A percentile compares a stretch with the other conserved stretches of the same genome.
Conservation (phyloP, 2,113 vertebrate genomes). For the Anser brachyrhynchus region DNA sequence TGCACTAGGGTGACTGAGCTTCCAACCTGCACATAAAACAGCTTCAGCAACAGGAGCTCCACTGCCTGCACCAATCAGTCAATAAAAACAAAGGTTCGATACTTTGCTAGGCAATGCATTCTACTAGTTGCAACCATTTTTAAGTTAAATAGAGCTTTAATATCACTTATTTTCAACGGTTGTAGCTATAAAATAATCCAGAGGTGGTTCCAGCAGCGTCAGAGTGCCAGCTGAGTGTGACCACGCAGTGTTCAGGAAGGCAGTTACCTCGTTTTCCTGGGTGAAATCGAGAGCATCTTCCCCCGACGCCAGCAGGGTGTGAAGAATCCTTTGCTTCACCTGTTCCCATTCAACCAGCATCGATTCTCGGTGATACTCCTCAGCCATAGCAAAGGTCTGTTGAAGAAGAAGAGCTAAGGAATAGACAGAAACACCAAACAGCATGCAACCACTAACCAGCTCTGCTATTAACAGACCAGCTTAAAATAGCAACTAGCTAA, state of each 20-base stretch:
- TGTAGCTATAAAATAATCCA: background rate
- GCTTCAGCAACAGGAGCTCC: background rate
- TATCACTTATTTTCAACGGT: background rate
- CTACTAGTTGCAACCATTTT: background rate
- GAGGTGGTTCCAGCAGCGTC: background rate
- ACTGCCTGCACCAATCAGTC: background rate
- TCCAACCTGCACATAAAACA: background rate
- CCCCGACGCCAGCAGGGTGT: constrained; percentile 93
- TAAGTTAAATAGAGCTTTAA: background rate
- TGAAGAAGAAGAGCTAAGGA: background rate
- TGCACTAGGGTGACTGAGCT: background rate
- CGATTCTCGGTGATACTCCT: constrained; percentile 96
- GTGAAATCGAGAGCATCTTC: constrained; percentile 97
- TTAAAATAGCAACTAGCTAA: background rate
- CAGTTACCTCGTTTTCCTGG: constrained; percentile 92
- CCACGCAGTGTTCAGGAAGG: background rate
- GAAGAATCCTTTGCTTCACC: constrained; percentile 96
- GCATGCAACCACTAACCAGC: background rate
- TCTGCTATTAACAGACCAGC: background rate
- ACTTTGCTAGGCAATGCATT: background rate
- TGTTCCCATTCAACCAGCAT: constrained; percentile 99
- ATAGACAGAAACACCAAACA: background rate
- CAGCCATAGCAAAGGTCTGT: constrained; percentile 95
- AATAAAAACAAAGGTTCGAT: background rate
- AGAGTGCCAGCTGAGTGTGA: background rate